Evolutionary conservation across 2,113 vertebrate species (phyloP).

Genomic region (Cariama cristata): DNA sequence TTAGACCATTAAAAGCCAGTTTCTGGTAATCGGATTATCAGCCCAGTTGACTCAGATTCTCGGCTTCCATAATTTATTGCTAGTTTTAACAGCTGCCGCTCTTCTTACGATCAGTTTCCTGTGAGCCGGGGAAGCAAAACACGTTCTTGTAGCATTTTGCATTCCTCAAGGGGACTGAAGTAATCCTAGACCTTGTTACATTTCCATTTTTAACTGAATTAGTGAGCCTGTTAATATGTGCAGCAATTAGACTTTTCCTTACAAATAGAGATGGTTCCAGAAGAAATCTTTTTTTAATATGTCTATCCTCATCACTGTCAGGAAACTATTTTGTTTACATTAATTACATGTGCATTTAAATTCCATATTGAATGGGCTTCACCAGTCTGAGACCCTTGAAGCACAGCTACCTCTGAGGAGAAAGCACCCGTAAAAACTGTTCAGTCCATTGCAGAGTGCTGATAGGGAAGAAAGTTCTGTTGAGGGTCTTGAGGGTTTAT

Average conservation of each 20-base stretch:
- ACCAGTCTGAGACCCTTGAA: background rate
- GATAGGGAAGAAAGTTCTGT: background rate
- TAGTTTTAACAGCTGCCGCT: constrained; percentile 15
- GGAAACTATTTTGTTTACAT: background rate
- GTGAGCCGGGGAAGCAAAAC: background rate
- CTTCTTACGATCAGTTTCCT: background rate
- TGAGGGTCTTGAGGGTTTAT: background rate
- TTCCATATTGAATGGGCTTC: background rate
- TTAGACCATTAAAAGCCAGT: background rate
- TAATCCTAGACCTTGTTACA: constrained; percentile 33
- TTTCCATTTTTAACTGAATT: constrained; percentile 60
- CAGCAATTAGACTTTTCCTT: constrained; percentile 36
- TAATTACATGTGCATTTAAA: background rate
- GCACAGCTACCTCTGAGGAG: background rate
- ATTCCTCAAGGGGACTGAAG: constrained; percentile 20
- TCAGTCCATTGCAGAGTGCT: background rate
- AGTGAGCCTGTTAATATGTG: constrained; percentile 11
- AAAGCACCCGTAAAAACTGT: background rate
- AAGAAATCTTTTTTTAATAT: background rate
- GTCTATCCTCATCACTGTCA: background rate
- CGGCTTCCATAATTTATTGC: background rate
- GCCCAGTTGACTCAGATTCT: background rate
- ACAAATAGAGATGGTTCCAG: background rate
- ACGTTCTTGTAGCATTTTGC: background rate
- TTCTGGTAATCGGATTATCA: background rate